Percentiles rank a stretch among this genome's conserved stretches.
Evolutionary conservation across 2,888 invertebrate genomes (phyloP).

Genomic region (Tetramorium bicarinatum): DNA sequence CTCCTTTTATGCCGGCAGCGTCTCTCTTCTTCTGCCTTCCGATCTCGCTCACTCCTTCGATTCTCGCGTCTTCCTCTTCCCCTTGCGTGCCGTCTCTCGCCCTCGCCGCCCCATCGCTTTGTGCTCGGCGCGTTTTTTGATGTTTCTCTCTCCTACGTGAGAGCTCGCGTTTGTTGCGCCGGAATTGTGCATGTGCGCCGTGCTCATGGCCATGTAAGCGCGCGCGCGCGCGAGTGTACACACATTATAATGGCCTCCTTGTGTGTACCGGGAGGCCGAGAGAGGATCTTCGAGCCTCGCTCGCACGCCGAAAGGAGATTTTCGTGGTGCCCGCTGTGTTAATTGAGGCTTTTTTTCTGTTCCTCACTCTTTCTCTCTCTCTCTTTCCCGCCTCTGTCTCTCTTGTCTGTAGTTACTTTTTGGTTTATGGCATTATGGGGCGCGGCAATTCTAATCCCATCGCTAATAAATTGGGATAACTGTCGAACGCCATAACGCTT

Average conservation of each 20-base stretch:
- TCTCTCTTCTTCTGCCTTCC: constrained; percentile 59
- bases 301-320: constrained; percentile 63
- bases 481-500: constrained; percentile 30
- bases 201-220: constrained; percentile 63
- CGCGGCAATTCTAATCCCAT: constrained; percentile 50
- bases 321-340: constrained; percentile 53
- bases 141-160: constrained; percentile 76
- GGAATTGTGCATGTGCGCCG: constrained; percentile 68
- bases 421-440: constrained; percentile 43
- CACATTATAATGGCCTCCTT: constrained; percentile 49
- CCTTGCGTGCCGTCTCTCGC: constrained; percentile 25
- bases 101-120: constrained; percentile 76
- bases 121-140: constrained; percentile 81
- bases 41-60: constrained; percentile 45
- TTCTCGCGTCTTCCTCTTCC: constrained; percentile 52
- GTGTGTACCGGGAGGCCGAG: constrained; percentile 50
- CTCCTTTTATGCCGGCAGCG: constrained; percentile 59
- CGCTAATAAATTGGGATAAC: constrained; percentile 59
- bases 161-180: constrained; percentile 69
- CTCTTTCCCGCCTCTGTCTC: background rate
- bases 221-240: constrained; percentile 44
- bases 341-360: constrained; percentile 40
- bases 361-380: background rate
- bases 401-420: constrained; percentile 20
- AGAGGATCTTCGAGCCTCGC: constrained; percentile 58